Conservation (phyloP, 2,797 vertebrate species). For the Sternotherus odoratus region DNA sequence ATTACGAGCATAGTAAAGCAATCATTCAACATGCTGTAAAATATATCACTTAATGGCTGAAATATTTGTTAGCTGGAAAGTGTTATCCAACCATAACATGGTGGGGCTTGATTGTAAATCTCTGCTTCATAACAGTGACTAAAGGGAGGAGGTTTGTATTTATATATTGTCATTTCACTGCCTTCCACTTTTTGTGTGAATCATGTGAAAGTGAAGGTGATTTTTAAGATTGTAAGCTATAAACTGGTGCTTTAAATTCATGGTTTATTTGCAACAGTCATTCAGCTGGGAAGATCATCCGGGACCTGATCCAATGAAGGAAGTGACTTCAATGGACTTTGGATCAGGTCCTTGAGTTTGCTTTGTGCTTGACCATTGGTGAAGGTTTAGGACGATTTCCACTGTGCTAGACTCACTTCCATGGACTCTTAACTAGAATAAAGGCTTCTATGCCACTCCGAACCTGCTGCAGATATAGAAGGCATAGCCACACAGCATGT, state of each 20-base stretch:
- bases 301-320: not conserved
- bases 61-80: constrained; percentile 69
- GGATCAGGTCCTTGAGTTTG: not conserved
- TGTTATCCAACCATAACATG: constrained; percentile 36
- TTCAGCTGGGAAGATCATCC: constrained; percentile 12
- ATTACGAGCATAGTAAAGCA: constrained; percentile 56
- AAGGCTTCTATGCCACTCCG: not conserved
- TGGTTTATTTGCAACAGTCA: constrained; percentile 22
- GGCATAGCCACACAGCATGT: not conserved
- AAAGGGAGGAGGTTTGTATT: constrained; percentile 46
- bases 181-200: constrained; percentile 57
- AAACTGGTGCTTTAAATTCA: constrained; percentile 43
- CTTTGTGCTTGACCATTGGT: not conserved
- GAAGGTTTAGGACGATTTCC: not conserved
- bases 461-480: not conserved
- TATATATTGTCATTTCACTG: constrained; percentile 60
- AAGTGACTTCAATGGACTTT: not conserved
- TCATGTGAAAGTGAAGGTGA: constrained; percentile 14
- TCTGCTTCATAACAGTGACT: constrained; percentile 54
- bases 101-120: constrained; percentile 65
- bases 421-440: not conserved
- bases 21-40: constrained; percentile 65
- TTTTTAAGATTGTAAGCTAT: constrained; percentile 26
- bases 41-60: constrained; percentile 68
- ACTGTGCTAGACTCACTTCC: not conserved